Conservation (phyloP, 2,113 vertebrate genomes). For the Oreochromis aureus region DNA sequence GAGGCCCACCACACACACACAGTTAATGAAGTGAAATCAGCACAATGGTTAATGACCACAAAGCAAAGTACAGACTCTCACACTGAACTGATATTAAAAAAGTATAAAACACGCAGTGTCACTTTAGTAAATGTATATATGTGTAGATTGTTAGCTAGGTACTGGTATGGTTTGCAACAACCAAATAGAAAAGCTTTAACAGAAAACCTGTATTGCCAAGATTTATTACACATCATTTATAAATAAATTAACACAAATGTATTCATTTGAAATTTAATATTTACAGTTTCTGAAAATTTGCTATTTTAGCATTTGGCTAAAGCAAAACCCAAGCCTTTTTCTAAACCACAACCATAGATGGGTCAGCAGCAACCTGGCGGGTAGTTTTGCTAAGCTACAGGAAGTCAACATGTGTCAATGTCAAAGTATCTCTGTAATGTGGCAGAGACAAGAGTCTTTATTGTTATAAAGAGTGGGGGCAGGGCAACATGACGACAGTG, state of each 20-base stretch:
- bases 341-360: not conserved
- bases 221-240: no score
- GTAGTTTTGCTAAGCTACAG: not conserved
- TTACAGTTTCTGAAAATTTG: not conserved
- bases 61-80: not conserved
- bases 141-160: not conserved
- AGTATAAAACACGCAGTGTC: not conserved
- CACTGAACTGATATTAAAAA: not conserved
- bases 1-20: not conserved
- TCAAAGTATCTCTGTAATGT: not conserved
- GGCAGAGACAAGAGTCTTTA: not conserved
- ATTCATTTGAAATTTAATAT: no score
- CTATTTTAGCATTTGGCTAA: not conserved
- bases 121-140: not conserved
- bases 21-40: not conserved
- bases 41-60: not conserved
- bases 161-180: not conserved
- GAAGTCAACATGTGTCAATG: not conserved
- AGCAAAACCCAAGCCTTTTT: not conserved
- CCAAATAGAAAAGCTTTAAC: not conserved
- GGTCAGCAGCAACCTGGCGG: not conserved
- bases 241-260: no score
- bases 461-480: not conserved
- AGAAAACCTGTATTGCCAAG: not conserved
- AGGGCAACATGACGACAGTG: not conserved